phyloP scores from a whole-genome alignment of 2,113 vertebrate species.

The Puntigrus tetrazona region DNA sequence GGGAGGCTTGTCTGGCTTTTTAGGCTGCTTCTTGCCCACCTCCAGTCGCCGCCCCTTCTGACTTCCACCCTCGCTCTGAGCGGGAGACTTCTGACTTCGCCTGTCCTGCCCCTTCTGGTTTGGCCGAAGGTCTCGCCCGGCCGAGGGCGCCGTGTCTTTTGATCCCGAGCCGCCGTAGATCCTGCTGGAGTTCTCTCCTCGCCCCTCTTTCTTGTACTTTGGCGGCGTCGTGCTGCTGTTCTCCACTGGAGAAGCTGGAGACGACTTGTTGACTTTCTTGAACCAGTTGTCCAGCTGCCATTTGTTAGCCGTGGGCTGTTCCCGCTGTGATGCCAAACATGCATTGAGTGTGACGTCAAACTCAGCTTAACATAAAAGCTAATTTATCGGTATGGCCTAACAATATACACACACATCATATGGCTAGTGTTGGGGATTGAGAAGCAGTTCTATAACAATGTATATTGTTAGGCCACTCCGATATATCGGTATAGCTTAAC shows the following conservation, averaged over 20 bases:
- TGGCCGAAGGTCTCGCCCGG: constrained; percentile 85
- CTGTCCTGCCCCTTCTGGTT: constrained; percentile 89
- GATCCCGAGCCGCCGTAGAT: constrained; percentile 84
- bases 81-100: constrained; percentile 89
- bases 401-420: background rate
- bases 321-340: constrained; percentile 78
- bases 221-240: constrained; percentile 84
- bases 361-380: background rate
- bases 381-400: background rate
- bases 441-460: no score
- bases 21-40: constrained; percentile 94
- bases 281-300: constrained; percentile 99
- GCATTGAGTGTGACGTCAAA: background rate
- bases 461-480: no score
- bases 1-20: constrained; percentile 90
- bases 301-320: constrained; percentile 91
- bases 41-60: constrained; percentile 79
- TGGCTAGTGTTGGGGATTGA: background rate
- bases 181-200: constrained; percentile 81
- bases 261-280: constrained; percentile 92
- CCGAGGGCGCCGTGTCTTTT: constrained; percentile 84
- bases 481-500: background rate
- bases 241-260: constrained; percentile 92
- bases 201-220: constrained; percentile 90
- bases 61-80: constrained; percentile 83